phyloP scores from a whole-genome alignment of 2,797 vertebrate species.

The Heterohyrax brucei region DNA sequence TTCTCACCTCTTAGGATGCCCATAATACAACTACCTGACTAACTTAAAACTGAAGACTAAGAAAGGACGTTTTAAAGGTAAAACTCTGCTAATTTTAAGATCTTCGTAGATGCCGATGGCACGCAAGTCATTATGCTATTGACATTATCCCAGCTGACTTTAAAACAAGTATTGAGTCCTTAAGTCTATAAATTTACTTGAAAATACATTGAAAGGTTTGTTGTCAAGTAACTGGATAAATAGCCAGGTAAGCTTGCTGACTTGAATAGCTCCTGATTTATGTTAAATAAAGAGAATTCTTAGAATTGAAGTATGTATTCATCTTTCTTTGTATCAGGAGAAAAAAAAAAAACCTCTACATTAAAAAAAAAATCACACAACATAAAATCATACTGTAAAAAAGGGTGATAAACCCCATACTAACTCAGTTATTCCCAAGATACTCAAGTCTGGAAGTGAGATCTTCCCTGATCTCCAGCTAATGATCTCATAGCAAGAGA shows the following conservation, averaged over 20 bases:
- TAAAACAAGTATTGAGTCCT: not conserved
- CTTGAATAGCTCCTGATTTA: constrained; percentile 49
- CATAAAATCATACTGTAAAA: not conserved
- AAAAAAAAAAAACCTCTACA: not conserved
- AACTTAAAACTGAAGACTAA: constrained; percentile 47
- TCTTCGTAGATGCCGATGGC: not conserved
- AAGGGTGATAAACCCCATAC: not conserved
- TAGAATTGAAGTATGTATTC: constrained; percentile 18
- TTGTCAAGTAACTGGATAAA: constrained; percentile 34
- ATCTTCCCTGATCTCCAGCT: not conserved
- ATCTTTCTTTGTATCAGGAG: constrained; percentile 10
- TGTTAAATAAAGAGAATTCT: constrained; percentile 24
- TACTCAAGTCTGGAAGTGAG: not conserved
- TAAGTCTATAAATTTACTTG: not conserved
- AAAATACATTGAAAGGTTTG: constrained; percentile 15
- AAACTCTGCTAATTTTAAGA: constrained; percentile 4
- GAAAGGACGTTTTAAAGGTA: constrained; percentile 38
- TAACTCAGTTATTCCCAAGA: not conserved
- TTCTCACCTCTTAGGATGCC: not conserved
- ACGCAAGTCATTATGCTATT: not conserved
- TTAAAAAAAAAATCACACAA: not conserved
- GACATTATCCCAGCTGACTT: not conserved
- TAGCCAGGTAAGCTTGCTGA: constrained; percentile 2
- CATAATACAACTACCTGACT: not conserved
- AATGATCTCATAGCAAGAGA: not conserved